Evolutionary conservation across 2,797 vertebrate species (phyloP), one percentile per base, ranked within the genome.

Genomic region (Huso huso): DNA sequence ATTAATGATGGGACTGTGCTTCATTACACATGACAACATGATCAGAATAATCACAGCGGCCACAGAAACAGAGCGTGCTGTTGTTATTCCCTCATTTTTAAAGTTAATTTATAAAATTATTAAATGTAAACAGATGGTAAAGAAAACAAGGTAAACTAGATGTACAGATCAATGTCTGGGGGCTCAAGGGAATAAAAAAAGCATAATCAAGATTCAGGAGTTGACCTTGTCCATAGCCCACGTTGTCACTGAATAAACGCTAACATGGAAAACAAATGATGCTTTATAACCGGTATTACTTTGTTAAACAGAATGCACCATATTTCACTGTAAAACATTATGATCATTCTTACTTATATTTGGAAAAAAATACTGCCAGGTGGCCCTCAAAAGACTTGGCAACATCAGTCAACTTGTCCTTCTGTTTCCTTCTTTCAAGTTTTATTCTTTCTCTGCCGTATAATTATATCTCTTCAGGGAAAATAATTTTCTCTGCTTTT

Each of bases 71-170:
- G 67, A 78, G 79, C 77, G 81, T 81, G 80, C 79, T 76, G 82
- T 82, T 83, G 83, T 81, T 83, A 84, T 84, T 78, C 85, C 79
- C 85, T 85, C 86, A 79, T 86, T 88, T 91, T 90, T 89, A 89
- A 91, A 91, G 90, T 90, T 90, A 85, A 91, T 91, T 91, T 93
- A 88, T 90, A 90, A 91, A 92, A 93, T 93, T 89, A 92, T 92
- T 93, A 90, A 90, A 91, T 83, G 88, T 88, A 88, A 86, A 88
- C 89, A 91, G 91, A 92, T 86, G 86, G 89, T 89, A 88, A 90
- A 89, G 88, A 88, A 90, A 93, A 93, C 92, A 93, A 93, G 92
- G 89, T 92, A 90, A 93, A 90, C 89, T 90, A 90, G 89, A 92
- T 90, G 90, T 90, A 83, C 83, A 88, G 89, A 93, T 93, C 92